Evolutionary conservation across 2,113 vertebrate genomes (phyloP).

Genomic region (Laticauda colubrina): DNA sequence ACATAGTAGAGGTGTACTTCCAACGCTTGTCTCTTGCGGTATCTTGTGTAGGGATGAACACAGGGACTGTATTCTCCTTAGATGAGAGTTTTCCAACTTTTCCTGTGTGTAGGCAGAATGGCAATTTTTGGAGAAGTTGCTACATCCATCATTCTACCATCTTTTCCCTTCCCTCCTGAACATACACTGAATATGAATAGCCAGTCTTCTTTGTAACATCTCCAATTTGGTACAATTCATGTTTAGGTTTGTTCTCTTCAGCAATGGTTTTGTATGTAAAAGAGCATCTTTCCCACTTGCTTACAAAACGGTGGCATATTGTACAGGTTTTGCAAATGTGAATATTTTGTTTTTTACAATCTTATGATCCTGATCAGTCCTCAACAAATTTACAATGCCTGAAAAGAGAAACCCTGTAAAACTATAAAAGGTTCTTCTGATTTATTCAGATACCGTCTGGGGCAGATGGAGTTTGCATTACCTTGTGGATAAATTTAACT

Average conservation of each 20-base stretch:
- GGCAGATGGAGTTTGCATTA: conserved; percentile 27
- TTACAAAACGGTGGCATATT: conserved; percentile 16
- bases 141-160: background rate
- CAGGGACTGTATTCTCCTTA: background rate
- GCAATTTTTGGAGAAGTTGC: background rate
- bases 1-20: background rate
- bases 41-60: background rate
- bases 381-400: conserved; percentile 32
- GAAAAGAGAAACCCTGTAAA: background rate
- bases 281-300: background rate
- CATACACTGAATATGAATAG: background rate
- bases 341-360: background rate
- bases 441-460: conserved; percentile 13
- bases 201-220: background rate
- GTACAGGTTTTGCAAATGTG: background rate
- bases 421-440: conserved; percentile 21
- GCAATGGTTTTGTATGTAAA: background rate
- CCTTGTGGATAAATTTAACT: conserved; percentile 28
- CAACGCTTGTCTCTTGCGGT: background rate
- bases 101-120: background rate
- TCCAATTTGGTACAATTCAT: background rate
- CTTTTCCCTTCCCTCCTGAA: background rate
- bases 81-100: background rate
- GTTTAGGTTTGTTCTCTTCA: background rate
- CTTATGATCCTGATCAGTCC: conserved; percentile 30